Evolutionary conservation across 2,113 vertebrate species (phyloP), one percentile per base, ranked within the genome.

Genomic region (Dromas ardeola): DNA sequence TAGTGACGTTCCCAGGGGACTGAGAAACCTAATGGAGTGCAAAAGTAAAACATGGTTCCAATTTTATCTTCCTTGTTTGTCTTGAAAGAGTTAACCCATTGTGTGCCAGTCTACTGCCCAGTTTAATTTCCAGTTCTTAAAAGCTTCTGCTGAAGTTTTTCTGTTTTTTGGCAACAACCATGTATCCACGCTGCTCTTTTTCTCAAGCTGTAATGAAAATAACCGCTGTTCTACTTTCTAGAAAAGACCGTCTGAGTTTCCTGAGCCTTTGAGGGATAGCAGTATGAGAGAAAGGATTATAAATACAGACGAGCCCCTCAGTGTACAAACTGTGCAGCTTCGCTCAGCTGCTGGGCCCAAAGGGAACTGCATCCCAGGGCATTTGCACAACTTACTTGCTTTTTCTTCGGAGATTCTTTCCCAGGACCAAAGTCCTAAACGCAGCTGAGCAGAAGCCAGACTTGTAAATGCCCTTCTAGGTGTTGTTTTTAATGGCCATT

Each of bases 41-140:
- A 92, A 74, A 83, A 96, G 88, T 81, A 71, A 89, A 96, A 88
- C 67, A 58, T 87, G 74, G 74, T 96, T 97, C 92, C 81, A 93
- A 78, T 93, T 93, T 94, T 90, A 65, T 55, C 58, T 47, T 59
- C 70, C 67, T 8, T 38, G 55, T 84, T 89, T 76, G 58, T 69
- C 30, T 69, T 15, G 15, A n/a, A 70, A 70, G 50, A 45, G 21
- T 93, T 95, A 95, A 96, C 94, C 49, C 71, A 5, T 81, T 63
- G 56, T 73, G 90, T 82, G 78, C 91, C 23, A 49, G 21, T 8
- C 56, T 43, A 18, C 42, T 65, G 82, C 19, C 22, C 22, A 15
- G 30, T 80, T 70, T 52, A 26, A 86, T 43, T 96, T 69, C 43
- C 42, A 38, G 23, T 69, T 81, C 32, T 87, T 84, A 71, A 81